Evolutionary conservation across 2,888 invertebrate genomes (phyloP).

Genomic region (Conistra vaccinii): DNA sequence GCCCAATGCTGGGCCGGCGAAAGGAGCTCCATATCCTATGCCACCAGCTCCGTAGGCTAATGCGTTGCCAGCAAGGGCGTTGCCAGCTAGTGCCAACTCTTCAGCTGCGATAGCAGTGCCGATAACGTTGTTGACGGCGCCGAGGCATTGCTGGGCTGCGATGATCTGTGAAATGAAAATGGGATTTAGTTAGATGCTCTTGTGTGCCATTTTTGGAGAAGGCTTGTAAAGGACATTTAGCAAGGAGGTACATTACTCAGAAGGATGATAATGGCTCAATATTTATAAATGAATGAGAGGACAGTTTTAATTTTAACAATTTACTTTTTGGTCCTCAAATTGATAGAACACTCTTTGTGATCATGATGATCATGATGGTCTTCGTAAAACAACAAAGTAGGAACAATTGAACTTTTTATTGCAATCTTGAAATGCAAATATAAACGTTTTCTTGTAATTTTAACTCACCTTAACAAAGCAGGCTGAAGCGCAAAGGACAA

Average conservation of each 20-base stretch:
- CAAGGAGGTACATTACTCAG: background rate
- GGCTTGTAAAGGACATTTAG: background rate
- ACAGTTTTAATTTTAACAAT: background rate
- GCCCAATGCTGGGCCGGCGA: background rate
- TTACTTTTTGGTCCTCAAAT: too few species aligned
- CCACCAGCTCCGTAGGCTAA: conserved; percentile 32
- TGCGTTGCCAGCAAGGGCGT: conserved; percentile 14
- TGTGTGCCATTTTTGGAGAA: background rate
- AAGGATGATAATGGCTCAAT: background rate
- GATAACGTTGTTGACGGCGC: conserved; percentile 35
- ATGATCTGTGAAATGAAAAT: conserved; percentile 8
- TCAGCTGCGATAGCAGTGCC: conserved; percentile 49
- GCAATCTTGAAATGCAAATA: background rate
- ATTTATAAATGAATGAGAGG: background rate
- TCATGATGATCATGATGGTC: too few species aligned
- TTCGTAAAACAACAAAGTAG: too few species aligned
- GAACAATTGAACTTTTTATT: background rate
- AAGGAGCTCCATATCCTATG: conserved; percentile 19
- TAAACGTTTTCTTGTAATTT: background rate
- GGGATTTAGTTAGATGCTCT: background rate
- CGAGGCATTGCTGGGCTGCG: conserved; percentile 37
- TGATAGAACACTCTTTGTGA: too few species aligned
- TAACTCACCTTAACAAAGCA: conserved; percentile 72
- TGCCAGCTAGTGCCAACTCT: conserved; percentile 45
- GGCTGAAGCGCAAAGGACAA: conserved; percentile 70